Conservation (phyloP, 2,113 vertebrate species). For the Corvus cornix region DNA sequence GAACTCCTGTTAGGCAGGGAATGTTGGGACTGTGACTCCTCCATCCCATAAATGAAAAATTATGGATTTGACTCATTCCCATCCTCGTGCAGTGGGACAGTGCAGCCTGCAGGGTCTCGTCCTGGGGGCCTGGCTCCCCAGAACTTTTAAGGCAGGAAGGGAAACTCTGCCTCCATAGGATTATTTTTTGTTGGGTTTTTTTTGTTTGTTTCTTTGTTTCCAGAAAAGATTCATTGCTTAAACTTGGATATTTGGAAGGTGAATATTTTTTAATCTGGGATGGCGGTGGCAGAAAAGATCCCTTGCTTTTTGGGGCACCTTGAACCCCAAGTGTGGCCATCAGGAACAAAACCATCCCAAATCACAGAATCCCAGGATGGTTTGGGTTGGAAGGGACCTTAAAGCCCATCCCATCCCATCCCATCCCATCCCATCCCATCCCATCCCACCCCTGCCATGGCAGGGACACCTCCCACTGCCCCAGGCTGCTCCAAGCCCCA, state of each 20-base stretch:
- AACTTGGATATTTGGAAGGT: neutral
- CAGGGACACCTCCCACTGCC: neutral
- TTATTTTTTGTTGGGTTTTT: neutral
- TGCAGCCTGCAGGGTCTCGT: neutral
- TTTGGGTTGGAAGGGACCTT: neutral
- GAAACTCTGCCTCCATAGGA: neutral
- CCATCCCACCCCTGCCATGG: fast-evolving
- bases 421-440: fast-evolving
- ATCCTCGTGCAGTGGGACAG: neutral
- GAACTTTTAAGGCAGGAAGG: neutral
- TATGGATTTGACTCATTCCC: neutral
- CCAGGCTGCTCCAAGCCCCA: neutral
- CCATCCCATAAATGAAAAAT: neutral
- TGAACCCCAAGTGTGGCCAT: neutral
- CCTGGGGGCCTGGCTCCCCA: neutral
- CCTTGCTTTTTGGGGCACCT: neutral
- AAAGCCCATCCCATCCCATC: fast-evolving
- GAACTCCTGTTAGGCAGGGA: neutral
- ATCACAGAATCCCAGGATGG: neutral
- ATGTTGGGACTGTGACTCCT: neutral
- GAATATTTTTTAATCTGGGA: neutral
- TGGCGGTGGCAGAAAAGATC: neutral
- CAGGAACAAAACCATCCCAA: neutral
- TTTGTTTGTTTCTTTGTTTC: neutral
- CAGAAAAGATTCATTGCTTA: fast-evolving